Conservation (phyloP, 2,113 vertebrate species). For the Stercorarius parasiticus region DNA sequence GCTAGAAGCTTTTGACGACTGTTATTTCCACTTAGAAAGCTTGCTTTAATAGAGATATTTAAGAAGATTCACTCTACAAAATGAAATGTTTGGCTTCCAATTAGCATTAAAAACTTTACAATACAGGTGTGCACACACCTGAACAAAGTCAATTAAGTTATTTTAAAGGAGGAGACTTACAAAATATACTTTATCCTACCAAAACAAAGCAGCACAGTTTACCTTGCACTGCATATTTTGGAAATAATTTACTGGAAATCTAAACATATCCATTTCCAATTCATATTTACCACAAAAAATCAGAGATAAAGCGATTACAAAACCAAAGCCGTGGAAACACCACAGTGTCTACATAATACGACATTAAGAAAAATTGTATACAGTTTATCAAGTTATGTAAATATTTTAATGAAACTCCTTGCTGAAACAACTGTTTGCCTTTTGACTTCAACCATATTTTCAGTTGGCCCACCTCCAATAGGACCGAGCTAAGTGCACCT, state of each 20-base stretch:
- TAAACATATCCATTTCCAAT: not conserved
- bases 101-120: not conserved
- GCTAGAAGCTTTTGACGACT: not conserved
- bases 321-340: not conserved
- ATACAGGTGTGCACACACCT: not conserved
- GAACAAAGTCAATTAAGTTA: not conserved
- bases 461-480: not conserved
- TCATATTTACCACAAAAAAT: fast-evolving
- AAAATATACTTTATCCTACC: not conserved
- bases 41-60: not conserved
- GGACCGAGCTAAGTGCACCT: not conserved
- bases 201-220: not conserved
- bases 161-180: not conserved
- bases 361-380: fast-evolving
- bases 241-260: not conserved
- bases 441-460: not conserved
- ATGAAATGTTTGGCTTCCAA: not conserved
- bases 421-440: not conserved
- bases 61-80: not conserved
- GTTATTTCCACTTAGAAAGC: not conserved
- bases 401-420: not conserved
- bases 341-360: fast-evolving
- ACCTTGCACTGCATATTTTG: not conserved
- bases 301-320: not conserved
- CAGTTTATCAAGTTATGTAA: not conserved